These are phyloP conservation scores for Seriola quinqueradiata DNA, from an alignment of 2,113 vertebrate species.

Conservation along the genomic window DNA sequence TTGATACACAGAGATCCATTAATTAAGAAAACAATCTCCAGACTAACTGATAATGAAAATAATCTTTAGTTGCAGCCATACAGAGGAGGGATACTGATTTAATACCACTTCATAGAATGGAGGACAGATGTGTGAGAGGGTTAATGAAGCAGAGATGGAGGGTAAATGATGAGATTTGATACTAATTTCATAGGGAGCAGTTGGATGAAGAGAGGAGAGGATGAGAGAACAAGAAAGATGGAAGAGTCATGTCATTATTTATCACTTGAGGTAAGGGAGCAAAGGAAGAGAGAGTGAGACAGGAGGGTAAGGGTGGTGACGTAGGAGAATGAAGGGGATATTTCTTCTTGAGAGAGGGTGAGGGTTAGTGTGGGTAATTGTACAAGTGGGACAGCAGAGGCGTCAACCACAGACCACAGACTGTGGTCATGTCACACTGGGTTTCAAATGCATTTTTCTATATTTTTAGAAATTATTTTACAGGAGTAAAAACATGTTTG, in stretches of 20 bases:
- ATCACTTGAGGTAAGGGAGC: background rate
- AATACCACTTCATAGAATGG: constrained; percentile 1
- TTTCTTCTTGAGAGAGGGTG: background rate
- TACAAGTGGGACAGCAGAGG: background rate
- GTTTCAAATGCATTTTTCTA: background rate
- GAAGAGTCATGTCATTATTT: constrained; percentile 10
- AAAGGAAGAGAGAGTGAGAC: too few species aligned
- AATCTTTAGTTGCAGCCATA: background rate
- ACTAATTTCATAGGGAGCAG: background rate
- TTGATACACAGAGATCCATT: too few species aligned
- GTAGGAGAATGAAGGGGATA: background rate
- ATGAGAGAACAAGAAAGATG: background rate
- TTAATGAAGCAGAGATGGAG: background rate
- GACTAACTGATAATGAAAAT: background rate
- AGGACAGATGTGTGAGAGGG: background rate
- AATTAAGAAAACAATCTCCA: too few species aligned
- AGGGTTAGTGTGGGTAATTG: background rate
- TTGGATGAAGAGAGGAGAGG: constrained; percentile 6
- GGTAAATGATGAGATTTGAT: constrained; percentile 34
- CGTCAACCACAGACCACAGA: background rate
- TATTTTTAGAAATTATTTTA: too few species aligned
- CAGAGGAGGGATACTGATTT: constrained; percentile 5
- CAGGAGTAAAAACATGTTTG: background rate
- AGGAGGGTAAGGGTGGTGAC: background rate
- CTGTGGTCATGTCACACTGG: background rate